Evolutionary conservation across 2,888 invertebrate species (phyloP).

Genomic region (Villa cingulata): DNA sequence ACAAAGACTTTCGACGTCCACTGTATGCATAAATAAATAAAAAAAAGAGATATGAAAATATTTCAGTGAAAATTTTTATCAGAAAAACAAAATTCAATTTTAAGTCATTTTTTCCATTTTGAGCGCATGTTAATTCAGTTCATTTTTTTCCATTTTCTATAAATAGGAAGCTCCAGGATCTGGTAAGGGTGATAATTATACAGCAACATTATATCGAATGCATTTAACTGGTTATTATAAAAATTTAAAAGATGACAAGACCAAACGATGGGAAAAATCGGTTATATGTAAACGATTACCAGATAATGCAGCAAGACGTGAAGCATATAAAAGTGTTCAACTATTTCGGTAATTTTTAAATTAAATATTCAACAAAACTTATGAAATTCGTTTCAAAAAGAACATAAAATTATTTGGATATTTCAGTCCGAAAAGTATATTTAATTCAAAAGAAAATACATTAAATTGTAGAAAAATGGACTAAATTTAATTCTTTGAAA

Average conservation of each 20-base stretch:
- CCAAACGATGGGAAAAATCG: slow-evolving; percentile 47
- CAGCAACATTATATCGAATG: slow-evolving; percentile 56
- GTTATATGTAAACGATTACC: slow-evolving; percentile 60
- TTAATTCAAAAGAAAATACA: too few relatives aligned
- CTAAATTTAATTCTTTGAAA: too few relatives aligned
- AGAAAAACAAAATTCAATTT: not conserved
- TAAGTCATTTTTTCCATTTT: too few relatives aligned
- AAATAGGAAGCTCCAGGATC: slow-evolving; percentile 52
- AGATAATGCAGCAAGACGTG: slow-evolving; percentile 47
- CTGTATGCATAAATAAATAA: too few relatives aligned
- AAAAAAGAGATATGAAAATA: too few relatives aligned
- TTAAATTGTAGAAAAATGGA: too few relatives aligned
- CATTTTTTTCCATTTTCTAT: not conserved
- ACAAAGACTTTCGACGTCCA: too few relatives aligned
- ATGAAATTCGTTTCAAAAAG: not conserved
- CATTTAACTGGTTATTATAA: slow-evolving; percentile 41
- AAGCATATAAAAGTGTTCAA: slow-evolving; percentile 55
- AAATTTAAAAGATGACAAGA: slow-evolving; percentile 23
- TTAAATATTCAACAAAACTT: not conserved
- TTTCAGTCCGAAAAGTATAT: too few relatives aligned
- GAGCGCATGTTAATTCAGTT: not conserved
- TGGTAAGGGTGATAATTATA: slow-evolving; percentile 60
- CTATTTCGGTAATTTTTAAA: slow-evolving; percentile 41
- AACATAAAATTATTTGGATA: too few relatives aligned
- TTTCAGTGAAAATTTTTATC: too few relatives aligned